A percentile compares a stretch with the other conserved stretches of the same genome.
Evolutionary conservation across 2,113 vertebrate genomes (phyloP).

Genomic region (Solenodon paradoxus): DNA sequence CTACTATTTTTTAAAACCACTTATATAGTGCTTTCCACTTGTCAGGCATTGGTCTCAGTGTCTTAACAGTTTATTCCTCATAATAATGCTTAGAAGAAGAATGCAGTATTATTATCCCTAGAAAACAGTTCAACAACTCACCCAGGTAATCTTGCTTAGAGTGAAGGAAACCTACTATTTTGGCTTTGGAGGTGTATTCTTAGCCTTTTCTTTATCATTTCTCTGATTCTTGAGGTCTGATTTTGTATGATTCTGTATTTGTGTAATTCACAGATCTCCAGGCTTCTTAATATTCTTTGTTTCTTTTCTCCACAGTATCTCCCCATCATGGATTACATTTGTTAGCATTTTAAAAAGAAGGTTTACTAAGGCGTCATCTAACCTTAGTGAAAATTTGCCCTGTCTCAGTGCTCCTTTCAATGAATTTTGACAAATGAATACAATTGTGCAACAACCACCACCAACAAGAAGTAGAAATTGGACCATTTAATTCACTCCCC

Average conservation of each 20-base stretch:
- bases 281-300: background rate
- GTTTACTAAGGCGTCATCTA: background rate
- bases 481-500: background rate
- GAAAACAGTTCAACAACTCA: background rate
- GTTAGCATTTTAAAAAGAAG: background rate
- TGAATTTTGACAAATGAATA: too few relatives aligned
- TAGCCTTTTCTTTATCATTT: background rate
- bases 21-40: background rate
- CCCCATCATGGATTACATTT: background rate
- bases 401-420: background rate
- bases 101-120: background rate
- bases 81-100: background rate
- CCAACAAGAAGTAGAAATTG: background rate
- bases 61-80: background rate
- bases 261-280: background rate
- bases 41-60: background rate
- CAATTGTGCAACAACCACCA: background rate
- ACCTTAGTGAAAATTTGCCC: background rate
- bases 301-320: background rate
- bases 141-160: background rate
- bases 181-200: background rate
- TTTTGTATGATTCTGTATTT: too few relatives aligned
- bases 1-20: background rate
- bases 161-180: background rate
- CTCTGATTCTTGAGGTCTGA: background rate